Base-by-base conservation (phyloP, 2,888 invertebrate species). In the Busseola fusca region DNA sequence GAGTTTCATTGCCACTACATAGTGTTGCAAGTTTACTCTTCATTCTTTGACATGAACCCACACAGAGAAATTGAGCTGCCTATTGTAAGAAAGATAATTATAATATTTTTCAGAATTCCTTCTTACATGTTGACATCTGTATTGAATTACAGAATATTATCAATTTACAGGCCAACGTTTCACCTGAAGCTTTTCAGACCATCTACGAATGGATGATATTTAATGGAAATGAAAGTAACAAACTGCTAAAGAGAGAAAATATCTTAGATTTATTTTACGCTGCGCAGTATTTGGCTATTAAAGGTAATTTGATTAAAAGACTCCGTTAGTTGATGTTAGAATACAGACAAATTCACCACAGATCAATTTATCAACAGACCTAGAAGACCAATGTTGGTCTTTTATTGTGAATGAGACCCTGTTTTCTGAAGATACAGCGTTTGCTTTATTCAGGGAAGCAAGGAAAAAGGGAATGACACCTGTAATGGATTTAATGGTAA, bases 191-290 rank as follows among this genome's bases (percentile, higher is more conserved):
- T 1, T 98, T 98, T 87, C 96, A 96, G 64, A 96, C 97, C 76
- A 97, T 98, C 67, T 98, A 98, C 91, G 97, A 97, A 83, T 98
- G 98, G 98, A 98, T 98, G 98, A 96, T 98, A 83, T 96, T 96
- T 73, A 92, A 94, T 37, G 96, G 96, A 12, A 95, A 94, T 69
- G 97, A 97, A 7, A 97, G 97, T 80, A 96, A 96, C 80, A 97
- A 97, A 67, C 92, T 97, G 4, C 91, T 98, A 0, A 96, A 96
- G 71, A 96, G 97, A 63, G 97, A 97, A 69, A 98, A 97, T 77
- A 96, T 98, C 59, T 91, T 98, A 64, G 97, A 97, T 86, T 93
- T 98, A 40, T 97, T 97, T 85, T 96, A 96, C 84, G 97, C 97
- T 0, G 97, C 98, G 0, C 97, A 97, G 79, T 97, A 96, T 89